Evolutionary conservation across 2,888 invertebrate genomes (phyloP).

Genomic region (Hemaris fuciformis): DNA sequence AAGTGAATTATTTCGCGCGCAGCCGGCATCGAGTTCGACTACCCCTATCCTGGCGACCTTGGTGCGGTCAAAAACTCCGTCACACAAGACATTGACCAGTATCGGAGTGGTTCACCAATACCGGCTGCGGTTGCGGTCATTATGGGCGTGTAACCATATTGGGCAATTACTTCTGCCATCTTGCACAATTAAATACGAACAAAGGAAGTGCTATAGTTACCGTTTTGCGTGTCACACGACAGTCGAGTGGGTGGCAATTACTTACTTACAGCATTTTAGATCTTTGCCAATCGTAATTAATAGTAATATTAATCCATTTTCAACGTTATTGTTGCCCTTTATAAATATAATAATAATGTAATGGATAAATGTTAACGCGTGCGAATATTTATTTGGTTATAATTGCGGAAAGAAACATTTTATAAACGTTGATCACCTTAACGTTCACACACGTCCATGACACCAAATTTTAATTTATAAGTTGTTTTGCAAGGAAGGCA

Average conservation of each 20-base stretch:
- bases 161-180: conserved; percentile 65
- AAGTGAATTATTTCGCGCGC: conserved; percentile 8
- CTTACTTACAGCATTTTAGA: conserved; percentile 13
- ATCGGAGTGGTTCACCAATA: conserved; percentile 41
- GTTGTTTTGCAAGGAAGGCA: not conserved
- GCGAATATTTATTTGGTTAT: not conserved
- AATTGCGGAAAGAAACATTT: conserved; percentile 7
- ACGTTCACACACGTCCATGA: conserved; percentile 4
- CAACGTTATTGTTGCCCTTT: not conserved
- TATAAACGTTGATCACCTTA: conserved; percentile 12
- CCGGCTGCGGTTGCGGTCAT: conserved; percentile 57
- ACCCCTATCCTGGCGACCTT: conserved; percentile 71
- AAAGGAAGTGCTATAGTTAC: conserved; percentile 64
- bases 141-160: conserved; percentile 61
- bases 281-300: not conserved
- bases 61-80: conserved; percentile 68
- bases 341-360: not conserved
- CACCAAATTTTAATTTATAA: conserved; percentile 3
- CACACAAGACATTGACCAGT: conserved; percentile 68
- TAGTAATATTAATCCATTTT: not conserved
- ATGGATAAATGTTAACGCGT: not conserved
- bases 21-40: conserved; percentile 56
- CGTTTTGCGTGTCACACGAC: conserved; percentile 65
- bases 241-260: conserved; percentile 54
- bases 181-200: conserved; percentile 67